Conservation (phyloP, 2,888 invertebrate species). For the Norana najaformis region DNA sequence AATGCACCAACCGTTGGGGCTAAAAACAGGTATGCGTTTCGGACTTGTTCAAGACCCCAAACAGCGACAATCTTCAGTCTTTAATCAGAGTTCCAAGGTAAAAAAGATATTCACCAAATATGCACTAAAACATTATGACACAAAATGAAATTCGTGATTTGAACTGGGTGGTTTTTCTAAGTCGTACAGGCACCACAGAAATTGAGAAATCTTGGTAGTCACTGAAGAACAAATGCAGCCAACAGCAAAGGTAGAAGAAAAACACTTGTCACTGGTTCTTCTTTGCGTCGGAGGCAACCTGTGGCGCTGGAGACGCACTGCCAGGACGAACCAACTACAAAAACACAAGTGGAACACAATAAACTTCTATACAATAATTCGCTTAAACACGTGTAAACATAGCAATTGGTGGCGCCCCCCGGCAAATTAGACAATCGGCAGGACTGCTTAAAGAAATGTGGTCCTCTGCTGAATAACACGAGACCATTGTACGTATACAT, state of each 20-base stretch:
- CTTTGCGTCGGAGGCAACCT: background rate
- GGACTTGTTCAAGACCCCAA: background rate
- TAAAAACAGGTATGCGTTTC: background rate
- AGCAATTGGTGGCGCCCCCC: no score
- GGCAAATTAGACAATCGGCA: no score
- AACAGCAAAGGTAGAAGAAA: background rate
- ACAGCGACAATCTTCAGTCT: background rate
- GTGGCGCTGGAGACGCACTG: background rate
- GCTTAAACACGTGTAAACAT: no score
- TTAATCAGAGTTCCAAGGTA: background rate
- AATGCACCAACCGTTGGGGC: background rate
- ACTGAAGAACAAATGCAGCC: no score
- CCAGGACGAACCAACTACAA: slow-evolving; percentile 22
- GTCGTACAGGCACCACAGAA: background rate
- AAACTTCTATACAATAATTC: no score
- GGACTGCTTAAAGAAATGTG: no score
- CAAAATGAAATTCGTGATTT: background rate
- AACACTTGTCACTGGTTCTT: background rate
- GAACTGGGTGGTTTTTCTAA: background rate
- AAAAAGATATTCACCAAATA: no score
- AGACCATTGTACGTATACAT: no score
- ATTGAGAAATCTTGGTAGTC: background rate
- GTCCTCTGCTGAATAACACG: no score
- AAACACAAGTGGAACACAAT: background rate
- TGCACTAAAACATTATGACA: background rate